These are phyloP conservation scores for Sebastes baramenuke DNA, from an alignment of 2,797 vertebrate genomes.

Conservation along the genomic window DNA sequence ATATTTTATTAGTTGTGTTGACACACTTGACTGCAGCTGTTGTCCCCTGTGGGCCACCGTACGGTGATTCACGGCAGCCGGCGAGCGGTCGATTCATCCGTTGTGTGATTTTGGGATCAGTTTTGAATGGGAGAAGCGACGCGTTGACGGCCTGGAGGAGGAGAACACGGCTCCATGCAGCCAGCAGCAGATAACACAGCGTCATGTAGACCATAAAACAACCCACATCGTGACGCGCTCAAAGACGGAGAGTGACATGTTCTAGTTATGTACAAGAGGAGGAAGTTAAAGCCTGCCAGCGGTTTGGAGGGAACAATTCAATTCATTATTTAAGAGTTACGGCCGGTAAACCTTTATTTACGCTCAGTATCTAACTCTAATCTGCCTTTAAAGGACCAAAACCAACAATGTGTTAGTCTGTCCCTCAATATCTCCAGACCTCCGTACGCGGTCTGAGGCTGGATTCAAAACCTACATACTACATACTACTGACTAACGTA, in stretches of 20 bases:
- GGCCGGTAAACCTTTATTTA: not conserved
- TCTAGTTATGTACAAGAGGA: not conserved
- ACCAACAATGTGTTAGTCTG: not conserved
- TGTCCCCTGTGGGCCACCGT: not conserved
- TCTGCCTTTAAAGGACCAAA: not conserved
- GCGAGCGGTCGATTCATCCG: not conserved
- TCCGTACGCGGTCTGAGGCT: too few relatives aligned
- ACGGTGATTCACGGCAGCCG: not conserved
- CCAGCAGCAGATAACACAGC: not conserved
- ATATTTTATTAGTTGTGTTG: not conserved
- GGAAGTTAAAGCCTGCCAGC: not conserved
- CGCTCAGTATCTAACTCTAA: not conserved
- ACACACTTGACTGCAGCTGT: not conserved
- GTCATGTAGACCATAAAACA: not conserved
- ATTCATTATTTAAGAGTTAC: not conserved
- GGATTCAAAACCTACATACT: too few relatives aligned
- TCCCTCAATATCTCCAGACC: not conserved
- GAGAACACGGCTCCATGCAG: not conserved
- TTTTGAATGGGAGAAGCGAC: constrained; percentile 1
- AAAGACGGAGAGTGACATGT: not conserved
- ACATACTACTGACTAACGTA: too few relatives aligned
- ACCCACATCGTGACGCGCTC: not conserved
- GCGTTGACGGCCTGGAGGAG: not conserved
- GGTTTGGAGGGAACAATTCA: not conserved
- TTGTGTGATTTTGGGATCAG: not conserved